Evolutionary conservation across 1,140 invertebrate species (phyloP), one percentile per base, ranked within the genome.

Genomic region (fruit fly (Drosophila melanogaster)): DNA sequence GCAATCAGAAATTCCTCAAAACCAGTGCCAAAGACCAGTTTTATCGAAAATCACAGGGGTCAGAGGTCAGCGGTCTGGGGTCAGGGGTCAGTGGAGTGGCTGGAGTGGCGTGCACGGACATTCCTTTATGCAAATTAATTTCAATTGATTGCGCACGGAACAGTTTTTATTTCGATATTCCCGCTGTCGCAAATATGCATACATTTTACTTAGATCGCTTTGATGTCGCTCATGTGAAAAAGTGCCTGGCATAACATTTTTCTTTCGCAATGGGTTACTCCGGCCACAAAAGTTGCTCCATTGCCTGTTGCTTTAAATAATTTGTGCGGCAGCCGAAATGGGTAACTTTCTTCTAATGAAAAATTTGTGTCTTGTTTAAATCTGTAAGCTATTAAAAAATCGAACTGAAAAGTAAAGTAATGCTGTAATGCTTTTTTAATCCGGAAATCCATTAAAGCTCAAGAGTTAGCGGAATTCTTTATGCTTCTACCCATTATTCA

Each of bases 111-210:
- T 56, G 51, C 37, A 73, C 79, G 79, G 76, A 84, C 76, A 83
- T 87, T 87, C 83, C 83, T 87, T 87, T 87, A 87, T 87, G 83
- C 84, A 87, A 87, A 87, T 87, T 87, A 87, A 83, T 89, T 87
- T 87, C 83, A 89, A 87, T 87, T 87, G 84, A 87, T 87, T 87
- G 83, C 83, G 64, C 78, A 61, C 64, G 59, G 73, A 83, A 79
- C 72, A 86, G 64, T 86, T 86, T 86, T 86, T 89, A 79, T 89
- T 89, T 89, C 79, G 75, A 87, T 79, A 87, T 83, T 87, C 79
- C 79, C 79, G 46, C 62, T 65, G 79, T 69, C 62, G 60, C 84
- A 87, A 75, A 66, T 70, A 33, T 33, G 47, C 12, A 69, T 59
- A 69, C 69, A 19, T 44, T 81, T 65, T 87, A 59, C 79, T 87